Evolutionary conservation across 2,888 invertebrate species (phyloP).

Genomic region (Chirona hameri): DNA sequence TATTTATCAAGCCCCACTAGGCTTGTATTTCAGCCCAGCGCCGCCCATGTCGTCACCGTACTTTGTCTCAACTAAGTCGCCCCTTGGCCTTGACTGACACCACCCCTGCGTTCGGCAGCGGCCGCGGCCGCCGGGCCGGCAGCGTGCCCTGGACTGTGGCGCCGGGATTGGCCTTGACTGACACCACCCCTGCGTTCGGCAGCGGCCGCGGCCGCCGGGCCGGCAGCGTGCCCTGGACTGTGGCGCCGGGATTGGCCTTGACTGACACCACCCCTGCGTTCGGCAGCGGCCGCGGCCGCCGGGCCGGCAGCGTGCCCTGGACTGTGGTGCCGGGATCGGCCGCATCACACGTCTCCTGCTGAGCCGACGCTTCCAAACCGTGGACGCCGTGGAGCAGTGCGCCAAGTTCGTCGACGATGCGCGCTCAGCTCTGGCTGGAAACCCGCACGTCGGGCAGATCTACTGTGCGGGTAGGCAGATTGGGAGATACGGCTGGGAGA

Average conservation of each 20-base stretch:
- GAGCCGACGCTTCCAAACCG: slow-evolving; percentile 69
- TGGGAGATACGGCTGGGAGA: no score
- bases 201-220: slow-evolving; percentile 54
- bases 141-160: slow-evolving; percentile 85
- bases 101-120: background rate
- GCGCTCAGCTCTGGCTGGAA: slow-evolving; percentile 53
- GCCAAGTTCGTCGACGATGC: slow-evolving; percentile 73
- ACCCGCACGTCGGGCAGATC: slow-evolving; percentile 60
- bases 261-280: no score
- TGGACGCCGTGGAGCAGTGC: slow-evolving; percentile 91
- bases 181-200: background rate
- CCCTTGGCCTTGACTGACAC: no score
- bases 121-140: slow-evolving; percentile 56
- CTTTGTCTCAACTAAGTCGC: no score
- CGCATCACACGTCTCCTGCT: slow-evolving; percentile 83
- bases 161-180: slow-evolving; percentile 78
- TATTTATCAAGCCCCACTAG: no score
- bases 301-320: slow-evolving; percentile 65
- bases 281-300: slow-evolving; percentile 52
- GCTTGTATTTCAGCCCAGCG: no score
- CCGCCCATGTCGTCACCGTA: no score
- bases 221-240: slow-evolving; percentile 78
- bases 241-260: slow-evolving; percentile 72
- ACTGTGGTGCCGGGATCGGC: slow-evolving; percentile 97
- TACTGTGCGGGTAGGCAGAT: slow-evolving; percentile 57